Evolutionary conservation across 2,888 invertebrate genomes (phyloP).

Genomic region (Psylliodes chrysocephalus): DNA sequence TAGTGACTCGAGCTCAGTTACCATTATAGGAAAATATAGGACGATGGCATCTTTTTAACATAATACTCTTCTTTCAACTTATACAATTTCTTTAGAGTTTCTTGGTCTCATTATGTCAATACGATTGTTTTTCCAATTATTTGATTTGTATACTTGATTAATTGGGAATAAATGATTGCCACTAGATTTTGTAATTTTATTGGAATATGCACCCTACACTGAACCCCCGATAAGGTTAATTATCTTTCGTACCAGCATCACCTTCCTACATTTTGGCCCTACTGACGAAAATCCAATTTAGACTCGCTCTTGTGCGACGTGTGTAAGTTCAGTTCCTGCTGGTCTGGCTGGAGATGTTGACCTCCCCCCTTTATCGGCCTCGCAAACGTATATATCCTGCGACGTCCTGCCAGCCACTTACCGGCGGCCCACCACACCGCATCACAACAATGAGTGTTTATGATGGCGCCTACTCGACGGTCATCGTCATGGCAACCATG

Average conservation of each 20-base stretch:
- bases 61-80: too few relatives aligned
- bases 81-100: too few relatives aligned
- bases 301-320: slow-evolving; percentile 44
- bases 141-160: too few relatives aligned
- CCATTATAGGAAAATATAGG: too few relatives aligned
- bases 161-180: too few relatives aligned
- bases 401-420: slow-evolving; percentile 57
- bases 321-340: neutral
- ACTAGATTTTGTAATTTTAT: too few relatives aligned
- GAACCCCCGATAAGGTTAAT: too few relatives aligned
- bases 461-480: slow-evolving; percentile 66
- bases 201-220: too few relatives aligned
- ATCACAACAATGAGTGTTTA: slow-evolving; percentile 67
- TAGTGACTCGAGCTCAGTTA: too few relatives aligned
- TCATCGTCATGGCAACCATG: slow-evolving; percentile 65
- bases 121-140: too few relatives aligned
- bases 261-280: slow-evolving; percentile 44
- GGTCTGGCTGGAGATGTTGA: slow-evolving; percentile 38
- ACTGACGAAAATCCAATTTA: slow-evolving; percentile 62
- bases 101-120: too few relatives aligned
- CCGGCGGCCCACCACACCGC: slow-evolving; percentile 54
- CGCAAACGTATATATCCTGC: slow-evolving; percentile 43
- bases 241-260: slow-evolving; percentile 17
- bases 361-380: slow-evolving; percentile 27
- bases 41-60: too few relatives aligned